Conservation (phyloP, 2,113 vertebrate genomes). For the Vidua chalybeata region DNA sequence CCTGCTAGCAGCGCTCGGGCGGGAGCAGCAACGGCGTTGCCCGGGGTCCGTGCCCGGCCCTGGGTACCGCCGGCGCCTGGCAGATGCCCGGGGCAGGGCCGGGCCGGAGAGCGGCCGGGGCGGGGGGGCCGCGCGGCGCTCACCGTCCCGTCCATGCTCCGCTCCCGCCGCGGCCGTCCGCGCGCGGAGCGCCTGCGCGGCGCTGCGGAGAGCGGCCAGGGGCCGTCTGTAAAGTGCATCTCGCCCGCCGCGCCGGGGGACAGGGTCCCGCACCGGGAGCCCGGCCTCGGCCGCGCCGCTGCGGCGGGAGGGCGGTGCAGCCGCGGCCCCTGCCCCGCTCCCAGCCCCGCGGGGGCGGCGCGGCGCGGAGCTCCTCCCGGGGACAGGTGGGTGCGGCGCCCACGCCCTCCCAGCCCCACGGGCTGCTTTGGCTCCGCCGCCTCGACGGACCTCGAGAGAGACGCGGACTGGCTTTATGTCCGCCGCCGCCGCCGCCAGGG, state of each 20-base stretch:
- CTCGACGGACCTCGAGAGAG: not conserved
- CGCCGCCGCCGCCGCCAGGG: not conserved
- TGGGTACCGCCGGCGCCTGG: not conserved
- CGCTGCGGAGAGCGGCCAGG: not conserved
- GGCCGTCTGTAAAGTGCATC: not conserved
- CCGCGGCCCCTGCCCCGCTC: not conserved
- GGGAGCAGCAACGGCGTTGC: not conserved
- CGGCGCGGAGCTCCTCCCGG: not conserved
- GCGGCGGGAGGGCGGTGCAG: too few relatives aligned
- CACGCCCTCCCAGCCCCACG: too few relatives aligned
- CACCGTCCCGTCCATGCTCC: conserved; percentile 24
- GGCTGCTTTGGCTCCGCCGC: not conserved
- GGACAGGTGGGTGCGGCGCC: not conserved
- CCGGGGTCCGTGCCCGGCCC: not conserved
- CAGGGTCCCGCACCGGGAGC: not conserved
- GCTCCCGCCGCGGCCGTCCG: not conserved
- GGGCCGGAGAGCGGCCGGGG: too few relatives aligned
- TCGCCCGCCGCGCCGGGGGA: not conserved
- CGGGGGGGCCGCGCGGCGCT: not conserved
- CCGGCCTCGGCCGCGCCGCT: not conserved
- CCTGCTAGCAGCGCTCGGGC: not conserved
- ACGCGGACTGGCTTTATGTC: not conserved
- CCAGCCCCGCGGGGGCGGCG: too few relatives aligned
- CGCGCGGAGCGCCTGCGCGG: not conserved
- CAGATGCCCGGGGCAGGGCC: not conserved